A percentile compares a stretch with the other conserved stretches of the same genome.
phyloP scores from a whole-genome alignment of 2,797 vertebrate species.

The Propithecus perrieri region DNA sequence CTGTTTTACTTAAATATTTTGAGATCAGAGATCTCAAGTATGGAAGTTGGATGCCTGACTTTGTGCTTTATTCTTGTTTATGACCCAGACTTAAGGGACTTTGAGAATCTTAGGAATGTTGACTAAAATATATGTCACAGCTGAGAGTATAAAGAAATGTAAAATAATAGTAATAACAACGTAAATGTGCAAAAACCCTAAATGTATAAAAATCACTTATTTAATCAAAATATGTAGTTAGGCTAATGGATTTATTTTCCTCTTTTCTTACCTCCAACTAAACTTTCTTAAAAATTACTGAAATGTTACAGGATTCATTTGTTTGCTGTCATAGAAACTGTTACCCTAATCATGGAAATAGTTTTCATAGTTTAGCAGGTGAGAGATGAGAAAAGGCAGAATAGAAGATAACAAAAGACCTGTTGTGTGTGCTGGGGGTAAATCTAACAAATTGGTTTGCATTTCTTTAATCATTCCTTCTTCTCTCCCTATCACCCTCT shows the following conservation, averaged over 20 bases:
- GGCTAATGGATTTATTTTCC: neutral
- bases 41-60: neutral
- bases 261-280: neutral
- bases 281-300: conserved; percentile 21
- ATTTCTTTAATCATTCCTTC: neutral
- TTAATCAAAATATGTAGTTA: neutral
- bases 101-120: neutral
- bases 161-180: neutral
- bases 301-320: neutral
- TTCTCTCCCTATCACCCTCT: neutral
- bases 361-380: neutral
- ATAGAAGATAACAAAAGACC: neutral
- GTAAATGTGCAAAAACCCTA: neutral
- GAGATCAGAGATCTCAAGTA: neutral
- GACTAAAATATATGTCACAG: neutral
- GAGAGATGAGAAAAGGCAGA: neutral
- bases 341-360: neutral
- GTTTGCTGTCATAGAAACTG: neutral
- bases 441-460: neutral
- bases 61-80: neutral
- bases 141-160: neutral
- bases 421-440: neutral
- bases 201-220: neutral
- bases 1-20: neutral
- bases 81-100: neutral